Evolutionary conservation across 2,113 vertebrate genomes (phyloP), one percentile per base, ranked within the genome.

Genomic region (Campylomormyrus tamandua): DNA sequence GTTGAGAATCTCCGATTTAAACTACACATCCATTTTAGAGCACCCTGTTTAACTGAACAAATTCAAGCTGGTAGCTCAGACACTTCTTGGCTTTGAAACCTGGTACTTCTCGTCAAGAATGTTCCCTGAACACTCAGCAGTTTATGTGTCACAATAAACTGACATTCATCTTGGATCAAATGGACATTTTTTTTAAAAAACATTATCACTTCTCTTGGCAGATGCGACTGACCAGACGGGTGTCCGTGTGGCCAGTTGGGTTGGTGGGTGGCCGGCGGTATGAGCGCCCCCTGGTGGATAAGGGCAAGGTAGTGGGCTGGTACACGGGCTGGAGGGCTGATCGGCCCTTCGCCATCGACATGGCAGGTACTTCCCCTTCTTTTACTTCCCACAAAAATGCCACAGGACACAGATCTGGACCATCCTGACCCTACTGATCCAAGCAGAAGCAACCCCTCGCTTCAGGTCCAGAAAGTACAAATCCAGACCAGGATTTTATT

Each of bases 251-350:
- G 98, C 99, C 99, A 0, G 99, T 99, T 92, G 99, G 98, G 5
- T 96, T 99, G 42, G 99, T 98, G 2, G 98, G 99, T 0, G 99
- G 98, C 11, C 96, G 98, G 24, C 94, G 97, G 3, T 99, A 99
- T 0, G 99, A 99, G 94, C 97, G 98, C 3, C 98, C 98, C 0
- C 48, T 99, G 0, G 98, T 99, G 95, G 96, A 98, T 17, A 96
- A 96, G 0, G 98, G 99, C 62, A 99, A 96, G 91, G 98, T 99
- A 0, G 97, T 99, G 0, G 97, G 98, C 90, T 99, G 98, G 98
- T 99, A 99, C 95, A 99, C 98, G 0, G 99, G 99, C 92, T 99
- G 99, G 98, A 97, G 97, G 93, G 97, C 98, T 11, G 98, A 99
- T 95, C 95, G 98, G 91, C 97, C 98, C 8, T 99, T 99, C 9